These are phyloP conservation scores for Neoniphon sammara DNA, from an alignment of 2,797 vertebrate genomes.

Conservation along the genomic window DNA sequence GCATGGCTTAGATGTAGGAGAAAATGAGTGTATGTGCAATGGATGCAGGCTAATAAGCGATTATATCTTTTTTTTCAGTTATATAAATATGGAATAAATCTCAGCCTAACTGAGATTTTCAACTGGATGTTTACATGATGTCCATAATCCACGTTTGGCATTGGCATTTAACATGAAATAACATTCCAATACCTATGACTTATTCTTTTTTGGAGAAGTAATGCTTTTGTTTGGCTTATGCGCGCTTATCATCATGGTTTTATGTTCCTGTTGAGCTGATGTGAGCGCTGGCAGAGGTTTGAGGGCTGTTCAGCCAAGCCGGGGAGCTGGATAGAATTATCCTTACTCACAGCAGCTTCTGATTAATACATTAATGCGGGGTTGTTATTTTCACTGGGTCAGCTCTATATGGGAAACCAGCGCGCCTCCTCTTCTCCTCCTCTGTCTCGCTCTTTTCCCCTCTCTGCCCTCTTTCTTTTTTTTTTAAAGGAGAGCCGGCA, in stretches of 20 bases:
- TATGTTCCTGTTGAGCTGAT: conserved; percentile 30
- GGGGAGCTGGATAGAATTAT: conserved; percentile 60
- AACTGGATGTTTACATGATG: no score
- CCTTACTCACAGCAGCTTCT: conserved; percentile 49
- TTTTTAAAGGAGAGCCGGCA: conserved; percentile 38
- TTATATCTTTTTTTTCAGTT: no score
- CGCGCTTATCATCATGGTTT: conserved; percentile 30
- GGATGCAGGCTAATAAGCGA: no score
- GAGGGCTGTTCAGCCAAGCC: conserved; percentile 29
- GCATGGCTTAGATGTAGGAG: no score
- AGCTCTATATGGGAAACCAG: conserved; percentile 27
- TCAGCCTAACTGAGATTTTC: no score
- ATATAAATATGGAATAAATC: no score
- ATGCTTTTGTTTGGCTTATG: conserved; percentile 35
- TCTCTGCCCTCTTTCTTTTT: conserved; percentile 15
- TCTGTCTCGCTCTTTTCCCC: conserved; percentile 25
- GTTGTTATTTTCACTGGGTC: conserved; percentile 34
- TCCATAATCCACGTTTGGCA: not conserved
- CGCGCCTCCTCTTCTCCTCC: conserved; percentile 5
- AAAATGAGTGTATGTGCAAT: no score
- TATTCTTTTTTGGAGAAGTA: conserved; percentile 14
- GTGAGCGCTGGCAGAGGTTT: conserved; percentile 40
- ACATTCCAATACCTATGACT: conserved; percentile 1
- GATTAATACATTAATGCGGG: conserved; percentile 59
- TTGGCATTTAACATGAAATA: conserved; percentile 2